Evolutionary conservation across 2,888 invertebrate genomes (phyloP), one percentile per base, ranked within the genome.

Genomic region (Invenusta paracnida): DNA sequence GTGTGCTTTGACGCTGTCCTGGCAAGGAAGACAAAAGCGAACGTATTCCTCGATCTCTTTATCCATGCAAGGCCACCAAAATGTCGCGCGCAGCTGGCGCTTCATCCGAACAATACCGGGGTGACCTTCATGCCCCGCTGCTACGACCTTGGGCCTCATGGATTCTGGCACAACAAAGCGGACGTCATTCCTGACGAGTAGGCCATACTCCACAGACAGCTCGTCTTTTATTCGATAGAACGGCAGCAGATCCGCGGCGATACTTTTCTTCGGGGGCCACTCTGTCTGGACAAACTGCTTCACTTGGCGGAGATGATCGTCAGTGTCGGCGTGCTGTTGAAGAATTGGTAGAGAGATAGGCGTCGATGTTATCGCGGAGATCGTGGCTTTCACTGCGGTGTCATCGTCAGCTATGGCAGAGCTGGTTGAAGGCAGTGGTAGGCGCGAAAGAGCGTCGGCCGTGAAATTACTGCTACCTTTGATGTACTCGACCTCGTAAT

Each of bases 1-100:
- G 83, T 73, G 29, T 2, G 5, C n/a, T 27, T 84, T 84, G 1
- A 25, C 81, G 23, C 82, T 84, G 23, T 84, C 27, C 29, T 84
- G 11, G 29, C 84, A 84, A 23, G 25, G 13, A 25, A 73, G 25
- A 28, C 84, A 84, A 1, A n/a, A 84, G 1, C 66, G 83, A 23
- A 84, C 25, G 23, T 84, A n/a, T n/a, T 84, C 79, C 29, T 67
- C 79, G 29, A 81, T 73, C 25, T 67, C 84, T 28, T 25, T 82
- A 17, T 73, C 82, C 27, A 84, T 73, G 2, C 84, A 17, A 30
- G 84, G 84, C 82, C 84, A 84, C 84, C 84, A 84, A n/a, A 84
- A 84, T 0, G 29, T 17, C 17, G 82, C 82, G 2, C 66, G 84
- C n/a, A 84, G 84, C 28, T 28, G 23, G 29, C 82, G 66, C n/a